A percentile compares a stretch with the other conserved stretches of the same genome.
Conservation (phyloP, 1,140 invertebrate species). For the Drosophila triauraria region DNA sequence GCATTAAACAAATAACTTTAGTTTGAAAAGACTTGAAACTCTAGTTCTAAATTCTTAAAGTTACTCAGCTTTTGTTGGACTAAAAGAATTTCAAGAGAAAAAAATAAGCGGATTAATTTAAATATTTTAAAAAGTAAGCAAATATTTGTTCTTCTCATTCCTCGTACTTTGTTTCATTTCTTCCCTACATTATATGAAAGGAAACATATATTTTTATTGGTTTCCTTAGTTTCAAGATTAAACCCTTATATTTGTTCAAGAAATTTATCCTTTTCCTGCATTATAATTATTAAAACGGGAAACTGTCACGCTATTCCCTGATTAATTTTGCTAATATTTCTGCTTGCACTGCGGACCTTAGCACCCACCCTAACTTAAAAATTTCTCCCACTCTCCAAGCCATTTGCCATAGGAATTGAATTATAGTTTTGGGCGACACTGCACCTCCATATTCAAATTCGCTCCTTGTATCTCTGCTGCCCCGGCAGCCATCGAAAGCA, state of each 20-base stretch:
- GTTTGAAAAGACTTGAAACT: no score
- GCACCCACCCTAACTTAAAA: not conserved
- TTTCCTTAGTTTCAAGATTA: not conserved
- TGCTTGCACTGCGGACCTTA: not conserved
- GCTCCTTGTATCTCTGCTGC: not conserved
- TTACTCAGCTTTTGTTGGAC: no score
- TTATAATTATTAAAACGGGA: not conserved
- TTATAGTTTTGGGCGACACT: not conserved
- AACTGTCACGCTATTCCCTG: constrained; percentile 34
- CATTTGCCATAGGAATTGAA: not conserved
- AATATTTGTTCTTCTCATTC: no score
- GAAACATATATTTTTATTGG: not conserved
- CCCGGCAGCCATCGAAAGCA: constrained; percentile 2
- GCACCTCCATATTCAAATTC: constrained; percentile 4
- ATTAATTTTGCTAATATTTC: constrained; percentile 19
- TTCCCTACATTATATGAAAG: not conserved
- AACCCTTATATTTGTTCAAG: not conserved
- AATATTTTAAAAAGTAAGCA: no score
- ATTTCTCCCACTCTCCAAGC: no score
- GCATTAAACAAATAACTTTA: not conserved
- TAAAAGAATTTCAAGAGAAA: no score
- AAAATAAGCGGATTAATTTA: no score
- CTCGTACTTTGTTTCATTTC: no score
- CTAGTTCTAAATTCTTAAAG: no score
- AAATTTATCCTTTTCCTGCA: not conserved